These are phyloP conservation scores for Hyperopisus bebe DNA, from an alignment of 2,113 vertebrate species.

Conservation along the genomic window DNA sequence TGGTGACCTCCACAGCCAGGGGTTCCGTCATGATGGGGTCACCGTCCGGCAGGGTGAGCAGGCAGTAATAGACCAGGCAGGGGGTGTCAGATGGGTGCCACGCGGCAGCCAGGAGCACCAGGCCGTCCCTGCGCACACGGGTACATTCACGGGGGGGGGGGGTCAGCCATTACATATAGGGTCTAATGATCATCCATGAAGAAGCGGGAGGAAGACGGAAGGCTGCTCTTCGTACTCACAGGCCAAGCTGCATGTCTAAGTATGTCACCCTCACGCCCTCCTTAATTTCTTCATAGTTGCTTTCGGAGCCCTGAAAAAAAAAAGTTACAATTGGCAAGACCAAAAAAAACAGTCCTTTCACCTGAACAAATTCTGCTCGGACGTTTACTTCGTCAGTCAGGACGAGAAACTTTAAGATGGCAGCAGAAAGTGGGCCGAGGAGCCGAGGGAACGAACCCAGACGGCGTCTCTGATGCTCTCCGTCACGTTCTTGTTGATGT, in stretches of 20 bases:
- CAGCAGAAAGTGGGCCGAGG: background rate
- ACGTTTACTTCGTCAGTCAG: background rate
- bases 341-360: background rate
- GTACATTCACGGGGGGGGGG: too few relatives aligned
- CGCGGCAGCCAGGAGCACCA: conserved; percentile 82
- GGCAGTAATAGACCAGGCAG: conserved; percentile 80
- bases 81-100: conserved; percentile 83
- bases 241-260: conserved; percentile 80
- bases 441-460: conserved; percentile 69
- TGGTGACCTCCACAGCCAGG: conserved; percentile 85
- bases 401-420: background rate
- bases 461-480: conserved; percentile 83
- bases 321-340: background rate
- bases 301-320: conserved; percentile 78
- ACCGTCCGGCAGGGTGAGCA: conserved; percentile 77
- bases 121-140: conserved; percentile 61
- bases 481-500: conserved; percentile 63
- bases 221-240: conserved; percentile 60
- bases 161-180: too few relatives aligned
- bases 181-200: background rate
- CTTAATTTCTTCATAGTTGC: conserved; percentile 86
- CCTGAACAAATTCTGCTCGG: background rate
- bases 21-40: conserved; percentile 68
- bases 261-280: conserved; percentile 75
- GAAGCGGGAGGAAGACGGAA: background rate